Conservation (phyloP, 1,140 invertebrate genomes). For the Spodoptera frugiperda region DNA sequence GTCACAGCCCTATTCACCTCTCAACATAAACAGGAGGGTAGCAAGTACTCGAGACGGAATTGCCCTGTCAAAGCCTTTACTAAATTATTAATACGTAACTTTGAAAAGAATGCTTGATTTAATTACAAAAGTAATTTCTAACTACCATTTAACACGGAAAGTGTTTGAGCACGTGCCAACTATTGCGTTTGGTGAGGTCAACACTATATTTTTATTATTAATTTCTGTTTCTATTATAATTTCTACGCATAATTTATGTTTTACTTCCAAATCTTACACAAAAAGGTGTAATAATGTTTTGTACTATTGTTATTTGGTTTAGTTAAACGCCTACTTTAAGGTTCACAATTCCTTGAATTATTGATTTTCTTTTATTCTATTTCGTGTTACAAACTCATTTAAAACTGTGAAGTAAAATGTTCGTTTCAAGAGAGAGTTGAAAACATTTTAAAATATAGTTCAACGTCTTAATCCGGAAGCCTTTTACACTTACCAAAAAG, state of each 20-base stretch:
- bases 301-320: constrained; percentile 16
- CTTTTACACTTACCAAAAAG: neutral
- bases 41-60: constrained; percentile 60
- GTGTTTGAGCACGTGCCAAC: constrained; percentile 56
- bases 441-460: neutral
- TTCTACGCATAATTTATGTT: constrained; percentile 34
- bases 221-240: constrained; percentile 33
- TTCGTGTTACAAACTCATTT: neutral
- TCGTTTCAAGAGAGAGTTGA: neutral
- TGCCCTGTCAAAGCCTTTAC: constrained; percentile 64
- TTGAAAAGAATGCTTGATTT: constrained; percentile 76
- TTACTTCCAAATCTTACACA: constrained; percentile 13
- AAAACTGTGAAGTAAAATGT: neutral
- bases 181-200: constrained; percentile 48
- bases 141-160: constrained; percentile 74
- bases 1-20: constrained; percentile 43
- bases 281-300: neutral
- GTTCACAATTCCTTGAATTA: neutral
- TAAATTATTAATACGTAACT: constrained; percentile 72
- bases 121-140: constrained; percentile 75
- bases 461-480: neutral
- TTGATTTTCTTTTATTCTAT: neutral
- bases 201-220: constrained; percentile 27
- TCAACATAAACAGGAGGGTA: constrained; percentile 59
- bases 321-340: neutral